phyloP scores from a whole-genome alignment of 1,140 invertebrate genomes.

The Anthonomus grandis region DNA sequence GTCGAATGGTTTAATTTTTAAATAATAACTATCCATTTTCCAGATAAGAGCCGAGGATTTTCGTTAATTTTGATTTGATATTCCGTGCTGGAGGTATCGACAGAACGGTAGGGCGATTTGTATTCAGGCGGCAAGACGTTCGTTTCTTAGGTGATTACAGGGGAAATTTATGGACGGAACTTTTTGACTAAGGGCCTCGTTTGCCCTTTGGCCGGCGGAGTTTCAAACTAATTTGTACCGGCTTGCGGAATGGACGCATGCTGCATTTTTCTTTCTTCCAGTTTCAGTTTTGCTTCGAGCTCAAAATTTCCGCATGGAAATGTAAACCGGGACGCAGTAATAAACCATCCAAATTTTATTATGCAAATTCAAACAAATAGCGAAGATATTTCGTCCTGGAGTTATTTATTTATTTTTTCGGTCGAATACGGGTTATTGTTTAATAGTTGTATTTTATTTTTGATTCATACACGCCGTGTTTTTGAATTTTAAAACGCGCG shows the following conservation, averaged over 20 bases:
- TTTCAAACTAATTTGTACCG: neutral
- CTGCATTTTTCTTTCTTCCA: too few species aligned
- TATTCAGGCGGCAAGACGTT: slow-evolving; percentile 5
- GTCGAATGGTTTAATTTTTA: too few species aligned
- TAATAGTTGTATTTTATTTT: slow-evolving; percentile 1
- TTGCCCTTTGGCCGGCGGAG: neutral
- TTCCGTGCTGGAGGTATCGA: slow-evolving; percentile 1
- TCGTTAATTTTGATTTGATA: slow-evolving; percentile 13
- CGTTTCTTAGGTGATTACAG: slow-evolving; percentile 14
- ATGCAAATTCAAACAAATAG: too few species aligned
- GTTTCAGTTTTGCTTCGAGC: too few species aligned
- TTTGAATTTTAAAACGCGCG: slow-evolving; percentile 11
- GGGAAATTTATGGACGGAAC: slow-evolving; percentile 14
- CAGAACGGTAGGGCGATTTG: neutral
- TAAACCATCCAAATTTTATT: too few species aligned
- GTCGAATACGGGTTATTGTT: neutral
- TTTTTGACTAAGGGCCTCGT: slow-evolving; percentile 9
- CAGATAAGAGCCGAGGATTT: too few species aligned
- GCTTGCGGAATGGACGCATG: neutral
- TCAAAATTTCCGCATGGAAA: too few species aligned
- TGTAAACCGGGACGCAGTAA: too few species aligned
- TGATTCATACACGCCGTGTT: neutral
- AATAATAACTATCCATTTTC: too few species aligned
- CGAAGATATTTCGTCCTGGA: too few species aligned
- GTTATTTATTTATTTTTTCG: slow-evolving; percentile 1